These are phyloP conservation scores for Otocyon megalotis DNA, from an alignment of 2,113 vertebrate genomes.

Conservation along the genomic window DNA sequence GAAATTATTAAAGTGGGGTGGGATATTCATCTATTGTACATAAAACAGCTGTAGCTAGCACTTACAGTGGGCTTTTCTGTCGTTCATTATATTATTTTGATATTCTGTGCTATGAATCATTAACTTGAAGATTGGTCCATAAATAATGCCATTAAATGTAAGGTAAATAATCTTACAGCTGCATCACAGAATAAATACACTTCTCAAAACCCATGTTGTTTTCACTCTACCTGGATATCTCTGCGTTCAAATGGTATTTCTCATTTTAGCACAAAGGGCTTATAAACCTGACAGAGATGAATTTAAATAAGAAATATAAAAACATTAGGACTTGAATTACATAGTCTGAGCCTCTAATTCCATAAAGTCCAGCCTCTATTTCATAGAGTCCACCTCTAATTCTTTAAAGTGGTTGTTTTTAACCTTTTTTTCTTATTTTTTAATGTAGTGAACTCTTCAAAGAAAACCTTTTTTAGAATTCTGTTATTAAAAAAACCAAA, in stretches of 20 bases:
- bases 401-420: not conserved
- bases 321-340: not conserved
- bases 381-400: not conserved
- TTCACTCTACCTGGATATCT: not conserved
- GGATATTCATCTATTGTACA: not conserved
- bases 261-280: constrained; percentile 43
- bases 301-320: constrained; percentile 42
- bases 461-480: not conserved
- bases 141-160: constrained; percentile 28
- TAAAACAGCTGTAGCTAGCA: constrained; percentile 16
- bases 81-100: constrained; percentile 36
- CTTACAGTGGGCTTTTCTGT: not conserved
- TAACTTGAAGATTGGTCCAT: constrained; percentile 30
- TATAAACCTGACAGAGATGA: not conserved
- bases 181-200: not conserved
- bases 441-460: not conserved
- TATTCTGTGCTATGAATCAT: not conserved
- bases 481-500: not conserved
- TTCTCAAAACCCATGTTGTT: not conserved
- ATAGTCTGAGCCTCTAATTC: not conserved
- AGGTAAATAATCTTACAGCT: constrained; percentile 48
- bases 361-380: too few species aligned
- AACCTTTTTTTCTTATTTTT: not conserved
- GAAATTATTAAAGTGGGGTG: not conserved
- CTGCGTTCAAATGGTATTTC: not conserved